Percentiles rank a stretch among this genome's conserved stretches.
phyloP scores from a whole-genome alignment of 23 tunicate species.

The Trididemnum nubilum region DNA sequence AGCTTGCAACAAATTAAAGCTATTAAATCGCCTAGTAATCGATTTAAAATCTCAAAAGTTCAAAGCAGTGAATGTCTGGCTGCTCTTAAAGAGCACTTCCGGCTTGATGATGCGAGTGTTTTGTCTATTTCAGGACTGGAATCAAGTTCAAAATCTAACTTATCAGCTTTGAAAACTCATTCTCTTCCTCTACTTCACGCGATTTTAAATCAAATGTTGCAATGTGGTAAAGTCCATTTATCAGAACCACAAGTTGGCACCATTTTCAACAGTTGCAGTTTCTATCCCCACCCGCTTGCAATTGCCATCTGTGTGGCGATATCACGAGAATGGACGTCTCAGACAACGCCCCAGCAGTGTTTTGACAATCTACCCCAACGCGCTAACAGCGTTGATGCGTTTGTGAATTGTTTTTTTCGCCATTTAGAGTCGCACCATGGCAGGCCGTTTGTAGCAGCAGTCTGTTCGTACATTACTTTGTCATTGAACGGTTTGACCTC shows the following conservation, averaged over 20 bases:
- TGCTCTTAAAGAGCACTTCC: background rate
- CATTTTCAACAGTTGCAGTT: background rate
- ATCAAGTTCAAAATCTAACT: background rate
- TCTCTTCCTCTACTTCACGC: background rate
- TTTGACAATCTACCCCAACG: constrained; percentile 12
- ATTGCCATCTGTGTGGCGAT: constrained; percentile 33
- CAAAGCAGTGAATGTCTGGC: background rate
- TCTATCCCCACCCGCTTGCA: constrained; percentile 49
- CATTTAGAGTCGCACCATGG: constrained; percentile 43
- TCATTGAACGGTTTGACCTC: constrained; percentile 64
- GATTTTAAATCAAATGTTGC: background rate
- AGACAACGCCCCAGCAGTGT: background rate
- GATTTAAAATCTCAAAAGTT: background rate
- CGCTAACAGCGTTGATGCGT: constrained; percentile 35
- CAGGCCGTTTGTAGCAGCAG: constrained; percentile 42
- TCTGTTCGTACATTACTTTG: constrained; percentile 39
- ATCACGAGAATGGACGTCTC: constrained; percentile 49
- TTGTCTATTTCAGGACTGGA: background rate
- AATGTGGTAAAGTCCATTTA: background rate
- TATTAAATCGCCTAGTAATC: background rate
- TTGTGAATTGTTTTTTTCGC: constrained; percentile 42
- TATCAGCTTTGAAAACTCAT: too few species aligned
- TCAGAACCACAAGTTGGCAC: constrained; percentile 28
- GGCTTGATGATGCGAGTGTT: background rate
- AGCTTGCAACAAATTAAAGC: constrained; percentile 13